Base-by-base conservation (phyloP, 2,888 invertebrate genomes). In the Hirtodrosophila confusa region DNA sequence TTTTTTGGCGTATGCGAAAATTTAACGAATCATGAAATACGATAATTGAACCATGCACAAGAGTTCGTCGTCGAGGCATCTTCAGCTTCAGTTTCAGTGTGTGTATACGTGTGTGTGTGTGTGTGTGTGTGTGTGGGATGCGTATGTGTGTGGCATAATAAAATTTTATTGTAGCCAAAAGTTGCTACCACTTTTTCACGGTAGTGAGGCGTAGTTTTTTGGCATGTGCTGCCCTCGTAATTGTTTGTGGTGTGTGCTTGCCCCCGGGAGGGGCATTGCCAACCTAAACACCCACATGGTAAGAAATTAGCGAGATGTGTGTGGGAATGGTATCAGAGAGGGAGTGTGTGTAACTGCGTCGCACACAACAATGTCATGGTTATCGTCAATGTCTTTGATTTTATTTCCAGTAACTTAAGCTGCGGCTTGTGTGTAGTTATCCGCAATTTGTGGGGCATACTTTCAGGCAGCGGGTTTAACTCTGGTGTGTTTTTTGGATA, bases 1-100 rank as follows among this genome's bases (percentile, higher is more conserved):
- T 49, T 60, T 78, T 79, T 78, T 78, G 80, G 77, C 80, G 84
- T 79, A 89, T 90, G 88, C 86, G 88, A 90, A 85, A 85, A 89
- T 88, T 89, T 90, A 89, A 89, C 89, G 90, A 89, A 90, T 89
- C 89, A 89, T 90, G 89, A 89, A 89, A 89, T 90, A 88, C 88
- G 88, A 90, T 90, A 89, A 89, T 89, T 89, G 89, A 90, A 89
- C 88, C 90, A 90, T 90, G 88, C 90, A 89, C 84, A 86, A 83
- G 88, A 87, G 83, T 84, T 84, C 77, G 75, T 85, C 87, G 67
- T 57, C 51, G 27, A 65, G 62, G 55, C 79, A 74, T 65, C 80
- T 60, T 63, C 56, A 57, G 57, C 73, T 76, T 57, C 55, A 58
- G 54, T 43, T 66, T 63, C 78, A 76, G 67, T 72, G 37, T 74